Percentiles rank a stretch among this genome's conserved stretches.
Conservation (phyloP, 2,113 vertebrate species). For the Pseudonaja textilis region DNA sequence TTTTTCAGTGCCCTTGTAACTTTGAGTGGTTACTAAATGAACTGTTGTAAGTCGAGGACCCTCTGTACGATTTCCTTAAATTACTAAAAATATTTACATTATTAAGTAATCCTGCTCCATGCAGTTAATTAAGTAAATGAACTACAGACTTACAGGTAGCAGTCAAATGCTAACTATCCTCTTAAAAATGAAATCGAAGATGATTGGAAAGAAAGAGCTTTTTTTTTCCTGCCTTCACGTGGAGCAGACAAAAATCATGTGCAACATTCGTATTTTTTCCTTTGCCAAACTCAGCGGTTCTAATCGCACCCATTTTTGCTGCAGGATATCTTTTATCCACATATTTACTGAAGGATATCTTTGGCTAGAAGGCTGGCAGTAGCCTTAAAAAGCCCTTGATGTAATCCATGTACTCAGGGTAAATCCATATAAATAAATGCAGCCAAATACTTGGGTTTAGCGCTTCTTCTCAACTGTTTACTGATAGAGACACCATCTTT, state of each 20-base stretch:
- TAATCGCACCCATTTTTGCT: not conserved
- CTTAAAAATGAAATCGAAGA: not conserved
- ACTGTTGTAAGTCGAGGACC: not conserved
- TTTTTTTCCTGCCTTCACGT: not conserved
- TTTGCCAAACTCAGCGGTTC: not conserved
- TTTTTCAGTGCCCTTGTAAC: not conserved
- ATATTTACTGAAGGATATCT: not conserved
- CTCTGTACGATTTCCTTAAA: not conserved
- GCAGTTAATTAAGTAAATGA: not conserved
- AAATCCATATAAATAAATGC: not conserved
- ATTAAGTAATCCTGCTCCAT: not conserved
- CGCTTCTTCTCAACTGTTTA: not conserved
- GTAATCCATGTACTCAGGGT: not conserved
- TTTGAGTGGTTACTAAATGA: not conserved
- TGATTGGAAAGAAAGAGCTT: not conserved
- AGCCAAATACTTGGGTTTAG: not conserved
- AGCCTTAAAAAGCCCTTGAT: not conserved
- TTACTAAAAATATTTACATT: conserved; percentile 14
- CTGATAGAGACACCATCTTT: not conserved
- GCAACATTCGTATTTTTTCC: not conserved
- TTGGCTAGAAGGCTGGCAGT: not conserved
- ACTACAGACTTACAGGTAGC: not conserved
- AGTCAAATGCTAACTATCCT: not conserved
- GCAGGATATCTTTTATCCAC: not conserved
- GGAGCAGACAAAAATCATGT: not conserved